Evolutionary conservation across 2,888 invertebrate genomes (phyloP).

Genomic region (Eudemis profundana): DNA sequence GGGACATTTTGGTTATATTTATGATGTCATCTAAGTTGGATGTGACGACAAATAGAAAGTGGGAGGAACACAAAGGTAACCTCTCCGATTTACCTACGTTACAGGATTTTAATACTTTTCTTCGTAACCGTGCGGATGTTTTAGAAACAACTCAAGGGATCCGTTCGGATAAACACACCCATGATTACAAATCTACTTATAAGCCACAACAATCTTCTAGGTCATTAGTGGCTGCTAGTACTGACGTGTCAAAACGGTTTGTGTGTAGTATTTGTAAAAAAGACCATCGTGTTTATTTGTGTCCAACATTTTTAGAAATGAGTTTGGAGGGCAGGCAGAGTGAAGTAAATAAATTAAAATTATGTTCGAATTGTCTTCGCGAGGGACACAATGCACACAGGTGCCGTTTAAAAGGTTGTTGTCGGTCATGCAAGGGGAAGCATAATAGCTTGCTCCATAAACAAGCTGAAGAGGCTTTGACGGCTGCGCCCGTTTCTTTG

Average conservation of each 20-base stretch:
- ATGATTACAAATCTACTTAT: not conserved
- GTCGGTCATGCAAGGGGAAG: not conserved
- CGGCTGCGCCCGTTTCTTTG: not conserved
- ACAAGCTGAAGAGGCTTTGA: not conserved
- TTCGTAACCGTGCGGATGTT: not conserved
- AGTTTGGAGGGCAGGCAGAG: not conserved
- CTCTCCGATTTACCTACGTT: not conserved
- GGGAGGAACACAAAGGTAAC: constrained; percentile 3
- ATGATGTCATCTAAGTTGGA: not conserved
- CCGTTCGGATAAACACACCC: not conserved
- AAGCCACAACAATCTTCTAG: not conserved
- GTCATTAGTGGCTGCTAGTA: not conserved
- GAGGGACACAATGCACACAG: not conserved
- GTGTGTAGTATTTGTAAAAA: not conserved
- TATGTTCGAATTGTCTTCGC: not conserved
- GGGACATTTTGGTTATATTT: not conserved
- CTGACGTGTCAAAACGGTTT: not conserved
- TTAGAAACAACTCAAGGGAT: not conserved
- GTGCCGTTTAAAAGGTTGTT: not conserved
- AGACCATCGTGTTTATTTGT: not conserved
- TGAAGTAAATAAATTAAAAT: not conserved
- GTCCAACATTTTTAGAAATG: not conserved
- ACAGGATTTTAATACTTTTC: not conserved
- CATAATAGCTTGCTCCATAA: not conserved
- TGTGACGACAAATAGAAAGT: not conserved